Conservation (phyloP, 1,140 invertebrate genomes). For the Ganaspis sp. region DNA sequence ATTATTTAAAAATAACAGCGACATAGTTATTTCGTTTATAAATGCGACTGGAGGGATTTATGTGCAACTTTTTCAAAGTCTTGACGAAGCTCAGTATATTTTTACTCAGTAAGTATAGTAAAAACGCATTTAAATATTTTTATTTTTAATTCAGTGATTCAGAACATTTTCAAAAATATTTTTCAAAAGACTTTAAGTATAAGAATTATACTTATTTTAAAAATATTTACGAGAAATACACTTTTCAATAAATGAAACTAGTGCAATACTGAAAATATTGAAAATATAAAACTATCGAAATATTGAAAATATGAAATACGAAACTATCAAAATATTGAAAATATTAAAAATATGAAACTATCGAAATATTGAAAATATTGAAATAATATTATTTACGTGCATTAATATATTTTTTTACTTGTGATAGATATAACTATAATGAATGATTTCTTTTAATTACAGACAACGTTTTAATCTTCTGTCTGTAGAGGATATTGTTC, state of each 20-base stretch:
- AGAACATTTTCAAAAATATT: too few relatives aligned
- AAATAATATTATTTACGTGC: too few relatives aligned
- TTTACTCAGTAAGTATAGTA: conserved; percentile 59
- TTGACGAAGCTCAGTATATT: conserved; percentile 71
- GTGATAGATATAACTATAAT: not conserved
- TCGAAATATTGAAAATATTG: too few relatives aligned
- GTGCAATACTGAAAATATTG: too few relatives aligned
- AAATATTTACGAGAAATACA: too few relatives aligned
- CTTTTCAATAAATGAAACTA: too few relatives aligned
- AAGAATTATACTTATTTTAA: too few relatives aligned
- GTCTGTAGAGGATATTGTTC: conserved; percentile 50
- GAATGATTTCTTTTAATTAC: not conserved
- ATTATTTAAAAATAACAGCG: conserved; percentile 50
- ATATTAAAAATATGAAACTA: too few relatives aligned
- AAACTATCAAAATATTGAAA: too few relatives aligned
- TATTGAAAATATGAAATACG: too few relatives aligned
- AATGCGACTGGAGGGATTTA: conserved; percentile 72
- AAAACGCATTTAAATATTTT: not conserved
- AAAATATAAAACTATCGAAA: too few relatives aligned
- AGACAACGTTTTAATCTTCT: conserved; percentile 61
- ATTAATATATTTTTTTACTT: not conserved
- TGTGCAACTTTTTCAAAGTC: conserved; percentile 71
- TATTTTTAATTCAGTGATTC: not conserved
- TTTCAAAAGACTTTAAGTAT: too few relatives aligned
- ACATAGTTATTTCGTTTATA: conserved; percentile 59